Base-by-base conservation (phyloP, 2,888 invertebrate genomes). In the Agriopis marginaria region DNA sequence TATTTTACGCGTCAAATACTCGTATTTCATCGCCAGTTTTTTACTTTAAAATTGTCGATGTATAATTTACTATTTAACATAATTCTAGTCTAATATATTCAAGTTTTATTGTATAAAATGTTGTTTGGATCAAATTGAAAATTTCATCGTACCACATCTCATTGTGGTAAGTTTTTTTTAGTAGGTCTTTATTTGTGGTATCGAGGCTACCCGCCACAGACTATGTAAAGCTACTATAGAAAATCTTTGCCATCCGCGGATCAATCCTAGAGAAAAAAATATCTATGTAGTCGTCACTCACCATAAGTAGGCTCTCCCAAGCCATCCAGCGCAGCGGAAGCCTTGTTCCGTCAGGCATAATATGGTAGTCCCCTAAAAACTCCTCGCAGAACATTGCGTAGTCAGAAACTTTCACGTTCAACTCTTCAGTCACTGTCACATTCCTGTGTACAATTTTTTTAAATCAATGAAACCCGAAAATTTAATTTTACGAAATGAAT, bases 271-370 rank as follows among this genome's bases (percentile, higher is more conserved):
- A 45, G 8, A 9, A 50, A 7, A 3, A 50, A 17, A 0, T 7
- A 0, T 55, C 32, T 42, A 47, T 5, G 6, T 17, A 44, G 10
- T 42, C 8, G 11, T 23, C 23, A 87, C 94, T 94, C 89, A 97
- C 97, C 95, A 97, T 90, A 58, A 98, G 93, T 42, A 98, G 94
- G 77, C 97, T 97, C 86, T 98, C 98, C 98, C 98, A 98, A 3
- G 98, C 96, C 98, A 98, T 98, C 98, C 98, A 98, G 68, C 99
- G 95, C 66, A 99, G 96, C 0, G 98, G 98, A 71, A 98, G 93
- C 73, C 97, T 95, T 4, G 96, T 96, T 78, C 97, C 97, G 53
- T 97, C 97, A 76, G 97, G 97, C 87, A 98, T 96, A 68, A 97
- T 95, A 91, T 98, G 98, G 88, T 98, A 98, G 83, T 98, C 98